A percentile compares a stretch with the other conserved stretches of the same genome.
phyloP scores from a whole-genome alignment of 2,797 vertebrate genomes.

The Enteromius mattozi region DNA sequence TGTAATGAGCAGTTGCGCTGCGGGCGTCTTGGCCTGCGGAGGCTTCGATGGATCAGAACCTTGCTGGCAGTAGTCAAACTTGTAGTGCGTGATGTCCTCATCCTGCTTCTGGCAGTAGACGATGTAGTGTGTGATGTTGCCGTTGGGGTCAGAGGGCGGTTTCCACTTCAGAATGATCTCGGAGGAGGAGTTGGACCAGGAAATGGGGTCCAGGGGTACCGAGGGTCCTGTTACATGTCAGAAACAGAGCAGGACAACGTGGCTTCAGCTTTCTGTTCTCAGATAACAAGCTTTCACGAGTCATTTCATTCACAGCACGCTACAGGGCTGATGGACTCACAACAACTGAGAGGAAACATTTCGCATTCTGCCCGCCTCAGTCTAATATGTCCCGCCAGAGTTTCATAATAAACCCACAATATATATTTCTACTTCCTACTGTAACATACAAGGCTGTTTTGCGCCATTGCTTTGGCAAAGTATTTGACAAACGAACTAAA shows the following conservation, averaged over 20 bases:
- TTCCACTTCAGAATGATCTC: conserved; percentile 98
- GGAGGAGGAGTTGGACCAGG: conserved; percentile 92
- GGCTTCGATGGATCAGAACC: conserved; percentile 72
- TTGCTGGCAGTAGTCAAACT: conserved; percentile 94
- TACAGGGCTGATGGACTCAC: not conserved
- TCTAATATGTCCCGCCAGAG: not conserved
- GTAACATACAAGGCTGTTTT: not conserved
- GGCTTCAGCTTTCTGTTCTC: not conserved
- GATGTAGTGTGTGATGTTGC: conserved; percentile 96
- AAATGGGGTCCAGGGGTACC: conserved; percentile 91
- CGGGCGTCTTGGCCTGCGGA: not conserved
- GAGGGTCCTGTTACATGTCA: conserved; percentile 83
- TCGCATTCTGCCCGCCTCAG: not conserved
- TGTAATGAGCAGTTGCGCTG: not conserved
- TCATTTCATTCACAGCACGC: conserved; percentile 1
- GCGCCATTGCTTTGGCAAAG: too few relatives aligned
- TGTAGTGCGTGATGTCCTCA: conserved; percentile 90
- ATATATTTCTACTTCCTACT: not conserved
- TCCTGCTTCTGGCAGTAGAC: conserved; percentile 89
- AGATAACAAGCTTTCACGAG: conserved; percentile 39
- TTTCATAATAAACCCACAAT: not conserved
- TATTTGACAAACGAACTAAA: not conserved
- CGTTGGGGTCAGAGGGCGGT: conserved; percentile 90
- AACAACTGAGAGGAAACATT: not conserved
- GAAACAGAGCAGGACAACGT: conserved; percentile 3